Conservation (phyloP, 2,113 vertebrate species). For the Sebastes schlegelii region DNA sequence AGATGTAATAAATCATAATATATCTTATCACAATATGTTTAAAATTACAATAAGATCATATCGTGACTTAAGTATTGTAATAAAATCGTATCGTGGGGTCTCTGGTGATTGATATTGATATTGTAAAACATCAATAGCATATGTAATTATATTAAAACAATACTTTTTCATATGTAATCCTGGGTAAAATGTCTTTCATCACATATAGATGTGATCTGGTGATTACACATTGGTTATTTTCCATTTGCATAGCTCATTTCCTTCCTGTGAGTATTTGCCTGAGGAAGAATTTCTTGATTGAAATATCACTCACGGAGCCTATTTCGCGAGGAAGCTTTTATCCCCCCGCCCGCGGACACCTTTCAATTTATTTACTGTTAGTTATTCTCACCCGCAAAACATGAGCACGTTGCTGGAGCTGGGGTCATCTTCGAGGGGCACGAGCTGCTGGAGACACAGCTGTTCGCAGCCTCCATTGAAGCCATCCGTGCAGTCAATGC, state of each 20-base stretch:
- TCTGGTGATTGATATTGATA: neutral
- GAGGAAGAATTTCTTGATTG: constrained; percentile 7
- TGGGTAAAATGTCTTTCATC: neutral
- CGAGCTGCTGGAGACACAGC: constrained; percentile 95
- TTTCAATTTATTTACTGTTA: neutral
- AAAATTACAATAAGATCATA: no score
- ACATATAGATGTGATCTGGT: neutral
- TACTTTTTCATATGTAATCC: neutral
- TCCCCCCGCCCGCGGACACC: constrained; percentile 12
- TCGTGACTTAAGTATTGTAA: no score
- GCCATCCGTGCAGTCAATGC: constrained; percentile 97
- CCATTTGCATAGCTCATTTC: constrained; percentile 16
- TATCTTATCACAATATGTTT: no score
- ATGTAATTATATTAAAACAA: neutral
- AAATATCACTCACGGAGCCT: constrained; percentile 27
- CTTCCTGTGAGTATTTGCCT: neutral
- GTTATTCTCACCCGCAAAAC: constrained; percentile 95
- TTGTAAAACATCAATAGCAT: neutral
- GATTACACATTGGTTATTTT: neutral
- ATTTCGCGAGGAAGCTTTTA: constrained; percentile 15
- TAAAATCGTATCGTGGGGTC: no score
- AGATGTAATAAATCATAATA: no score
- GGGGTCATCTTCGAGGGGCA: constrained; percentile 91
- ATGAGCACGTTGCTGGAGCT: constrained; percentile 95
- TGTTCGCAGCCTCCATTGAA: constrained; percentile 98